These are phyloP conservation scores for Musca vetustissima DNA, from an alignment of 1,140 invertebrate genomes.

Conservation along the genomic window DNA sequence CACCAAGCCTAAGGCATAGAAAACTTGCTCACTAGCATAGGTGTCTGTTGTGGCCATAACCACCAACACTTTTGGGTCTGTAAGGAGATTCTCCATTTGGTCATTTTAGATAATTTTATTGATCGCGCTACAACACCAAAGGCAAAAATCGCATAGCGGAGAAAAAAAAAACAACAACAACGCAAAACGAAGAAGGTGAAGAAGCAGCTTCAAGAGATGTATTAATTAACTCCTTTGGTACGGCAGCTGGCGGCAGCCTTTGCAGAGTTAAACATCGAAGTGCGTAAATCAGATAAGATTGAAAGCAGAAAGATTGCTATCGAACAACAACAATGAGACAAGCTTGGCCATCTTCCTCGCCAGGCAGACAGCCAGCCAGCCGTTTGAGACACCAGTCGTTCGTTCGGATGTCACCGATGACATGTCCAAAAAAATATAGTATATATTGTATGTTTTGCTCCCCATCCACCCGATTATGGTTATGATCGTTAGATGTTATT, in stretches of 20 bases:
- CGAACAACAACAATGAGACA: not conserved
- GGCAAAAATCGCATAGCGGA: not conserved
- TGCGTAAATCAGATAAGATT: conserved; percentile 21
- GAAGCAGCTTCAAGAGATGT: conserved; percentile 4
- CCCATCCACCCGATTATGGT: too few species aligned
- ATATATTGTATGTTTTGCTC: too few species aligned
- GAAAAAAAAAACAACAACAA: not conserved
- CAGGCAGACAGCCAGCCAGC: too few species aligned
- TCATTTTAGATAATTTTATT: not conserved
- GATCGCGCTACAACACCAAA: not conserved
- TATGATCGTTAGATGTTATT: too few species aligned
- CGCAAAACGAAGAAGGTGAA: not conserved
- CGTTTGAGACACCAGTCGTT: too few species aligned
- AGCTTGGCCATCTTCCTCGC: too few species aligned
- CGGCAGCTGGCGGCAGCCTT: too few species aligned
- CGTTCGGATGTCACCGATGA: too few species aligned
- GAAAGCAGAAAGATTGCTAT: not conserved
- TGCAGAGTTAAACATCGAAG: not conserved
- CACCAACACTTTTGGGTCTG: conserved; percentile 10
- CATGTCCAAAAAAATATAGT: too few species aligned
- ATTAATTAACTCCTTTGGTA: conserved; percentile 20
- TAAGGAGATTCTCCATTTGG: not conserved
- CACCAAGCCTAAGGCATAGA: not conserved
- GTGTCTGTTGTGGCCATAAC: conserved; percentile 3
- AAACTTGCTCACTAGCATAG: not conserved